Evolutionary conservation across 2,113 vertebrate genomes (phyloP).

Genomic region (Pelvicachromis taeniatus): DNA sequence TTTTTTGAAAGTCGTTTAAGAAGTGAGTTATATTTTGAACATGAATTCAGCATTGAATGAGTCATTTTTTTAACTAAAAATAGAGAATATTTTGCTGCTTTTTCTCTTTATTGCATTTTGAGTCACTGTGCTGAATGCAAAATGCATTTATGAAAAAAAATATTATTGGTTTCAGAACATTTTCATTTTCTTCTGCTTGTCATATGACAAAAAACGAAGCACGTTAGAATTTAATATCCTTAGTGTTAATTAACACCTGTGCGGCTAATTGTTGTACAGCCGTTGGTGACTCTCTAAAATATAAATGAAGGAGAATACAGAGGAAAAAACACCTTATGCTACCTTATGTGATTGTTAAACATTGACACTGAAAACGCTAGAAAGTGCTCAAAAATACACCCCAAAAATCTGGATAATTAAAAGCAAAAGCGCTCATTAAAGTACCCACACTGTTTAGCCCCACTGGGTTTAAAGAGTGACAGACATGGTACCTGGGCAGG

Average conservation of each 20-base stretch:
- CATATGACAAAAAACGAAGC: neutral
- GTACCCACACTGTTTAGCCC: neutral
- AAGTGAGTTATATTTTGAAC: neutral
- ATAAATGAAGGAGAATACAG: neutral
- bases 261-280: neutral
- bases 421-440: neutral
- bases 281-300: neutral
- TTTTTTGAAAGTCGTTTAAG: neutral
- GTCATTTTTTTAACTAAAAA: neutral
- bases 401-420: neutral
- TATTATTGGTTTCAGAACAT: neutral
- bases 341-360: neutral
- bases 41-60: neutral
- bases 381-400: neutral
- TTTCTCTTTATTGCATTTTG: neutral
- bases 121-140: neutral
- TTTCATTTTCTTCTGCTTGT: neutral
- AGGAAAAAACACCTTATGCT: neutral
- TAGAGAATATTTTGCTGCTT: neutral
- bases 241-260: neutral
- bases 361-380: neutral
- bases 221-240: neutral
- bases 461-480: neutral
- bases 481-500: conserved; percentile 81
- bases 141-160: neutral